Base-by-base conservation (phyloP, 2,113 vertebrate genomes). In the Toxostoma redivivum region DNA sequence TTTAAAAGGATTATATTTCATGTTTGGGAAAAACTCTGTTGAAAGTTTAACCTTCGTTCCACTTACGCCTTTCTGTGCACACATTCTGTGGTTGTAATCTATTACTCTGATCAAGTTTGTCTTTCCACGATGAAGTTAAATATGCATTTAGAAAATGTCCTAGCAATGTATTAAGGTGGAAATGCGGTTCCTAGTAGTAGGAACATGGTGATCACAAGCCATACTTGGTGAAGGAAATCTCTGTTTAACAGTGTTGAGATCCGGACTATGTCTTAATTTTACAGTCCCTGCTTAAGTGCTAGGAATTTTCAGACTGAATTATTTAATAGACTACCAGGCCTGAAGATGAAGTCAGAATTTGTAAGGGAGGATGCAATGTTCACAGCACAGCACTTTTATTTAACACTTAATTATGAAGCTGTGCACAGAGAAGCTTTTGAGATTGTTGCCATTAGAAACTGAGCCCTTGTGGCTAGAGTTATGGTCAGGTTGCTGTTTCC, bases 361-460 rank as follows among this genome's bases (percentile, higher is more conserved):
- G 85, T 89, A 88, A 97, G 94, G 85, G 50, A 96, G 69, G 78
- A 42, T 84, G 69, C 65, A 37, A 65, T 84, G 48, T 88, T 95
- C 5, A 5, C 24, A 83, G 76, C 5, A 5, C 28, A 85, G 76
- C 79, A 86, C 66, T 97, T 97, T 87, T 93, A 90, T 95, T 97
- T 93, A 95, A 91, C 72, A 76, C 92, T 97, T 97, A 95, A 97
- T 97, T 97, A 97, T 12, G 50, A 94, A 94, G 81, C 95, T 86
- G 83, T 62, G 97, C 96, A 89, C 62, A 95, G 94, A 97, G 95
- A 64, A 96, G 95, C 95, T 87, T 97, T 91, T 96, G 97, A 98
- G 97, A 95, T 96, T 93, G 98, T 98, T 98, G 98, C 98, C 96
- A 95, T 98, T 98, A 98, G 98, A 98, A 98, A 98, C 98, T 97